A percentile compares a stretch with the other conserved stretches of the same genome.
Conservation (phyloP, 2,797 vertebrate species). For the Carapus acus region DNA sequence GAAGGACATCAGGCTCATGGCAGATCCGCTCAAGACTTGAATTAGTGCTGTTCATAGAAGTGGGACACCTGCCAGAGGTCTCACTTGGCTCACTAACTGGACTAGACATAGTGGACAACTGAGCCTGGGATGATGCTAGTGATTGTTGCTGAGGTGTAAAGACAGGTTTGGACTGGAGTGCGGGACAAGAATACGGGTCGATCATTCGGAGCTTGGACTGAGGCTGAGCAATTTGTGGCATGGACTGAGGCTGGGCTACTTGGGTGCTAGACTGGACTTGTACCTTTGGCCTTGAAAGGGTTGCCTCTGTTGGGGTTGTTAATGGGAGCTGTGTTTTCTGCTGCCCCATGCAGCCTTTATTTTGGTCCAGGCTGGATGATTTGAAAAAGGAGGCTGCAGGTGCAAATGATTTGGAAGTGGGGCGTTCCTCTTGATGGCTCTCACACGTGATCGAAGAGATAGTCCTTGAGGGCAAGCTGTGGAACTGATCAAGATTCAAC, state of each 20-base stretch:
- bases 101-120: conserved; percentile 45
- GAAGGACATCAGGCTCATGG: conserved; percentile 83
- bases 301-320: conserved; percentile 32
- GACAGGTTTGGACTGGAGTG: conserved; percentile 38
- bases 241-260: conserved; percentile 37
- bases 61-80: conserved; percentile 56
- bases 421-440: conserved; percentile 53
- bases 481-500: conserved; percentile 63
- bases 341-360: conserved; percentile 38
- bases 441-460: conserved; percentile 51
- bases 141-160: conserved; percentile 28
- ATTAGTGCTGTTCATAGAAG: conserved; percentile 61
- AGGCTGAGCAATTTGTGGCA: conserved; percentile 37
- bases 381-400: conserved; percentile 25
- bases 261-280: conserved; percentile 41
- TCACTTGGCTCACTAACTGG: conserved; percentile 54
- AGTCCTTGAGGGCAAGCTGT: conserved; percentile 55
- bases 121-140: conserved; percentile 28
- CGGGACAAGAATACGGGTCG: conserved; percentile 36
- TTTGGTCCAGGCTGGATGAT: conserved; percentile 56
- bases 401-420: conserved; percentile 57
- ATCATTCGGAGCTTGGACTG: conserved; percentile 45
- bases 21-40: conserved; percentile 69
- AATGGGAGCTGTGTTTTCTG: conserved; percentile 53
- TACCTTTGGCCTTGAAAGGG: conserved; percentile 30